Conservation (phyloP, 2,797 vertebrate species). For the Pseudochirops cupreus region DNA sequence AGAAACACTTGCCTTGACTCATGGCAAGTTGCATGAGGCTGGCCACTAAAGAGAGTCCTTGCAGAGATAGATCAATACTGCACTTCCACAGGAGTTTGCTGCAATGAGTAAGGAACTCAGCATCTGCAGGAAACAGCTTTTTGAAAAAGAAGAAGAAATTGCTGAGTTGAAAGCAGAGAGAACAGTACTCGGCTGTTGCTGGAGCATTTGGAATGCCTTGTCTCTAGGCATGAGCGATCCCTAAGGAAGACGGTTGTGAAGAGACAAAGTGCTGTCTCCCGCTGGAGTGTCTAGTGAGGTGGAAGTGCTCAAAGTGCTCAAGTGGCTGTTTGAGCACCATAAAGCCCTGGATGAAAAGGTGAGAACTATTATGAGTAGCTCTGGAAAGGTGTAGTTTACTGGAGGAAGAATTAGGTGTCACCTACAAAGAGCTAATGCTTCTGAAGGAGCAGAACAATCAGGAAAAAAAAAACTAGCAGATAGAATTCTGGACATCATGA, state of each 20-base stretch:
- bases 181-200: conserved; percentile 96
- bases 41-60: no score
- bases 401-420: conserved; percentile 94
- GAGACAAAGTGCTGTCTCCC: conserved; percentile 96
- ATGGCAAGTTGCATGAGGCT: no score
- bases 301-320: conserved; percentile 98
- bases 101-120: conserved; percentile 97
- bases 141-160: conserved; percentile 97
- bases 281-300: conserved; percentile 98
- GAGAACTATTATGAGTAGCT: conserved; percentile 94
- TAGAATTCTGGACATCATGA: conserved; percentile 90
- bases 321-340: conserved; percentile 98
- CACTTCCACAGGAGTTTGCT: conserved; percentile 92
- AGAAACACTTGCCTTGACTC: no score
- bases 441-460: conserved; percentile 95
- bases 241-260: conserved; percentile 99
- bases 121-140: conserved; percentile 94
- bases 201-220: conserved; percentile 97
- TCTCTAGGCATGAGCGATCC: conserved; percentile 96
- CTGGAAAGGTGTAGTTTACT: conserved; percentile 96
- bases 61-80: no score
- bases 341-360: conserved; percentile 99
- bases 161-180: conserved; percentile 96
- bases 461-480: conserved; percentile 91
- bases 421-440: conserved; percentile 96